phyloP scores from a whole-genome alignment of 2,888 invertebrate genomes.

The Cryptocephalus primarius region DNA sequence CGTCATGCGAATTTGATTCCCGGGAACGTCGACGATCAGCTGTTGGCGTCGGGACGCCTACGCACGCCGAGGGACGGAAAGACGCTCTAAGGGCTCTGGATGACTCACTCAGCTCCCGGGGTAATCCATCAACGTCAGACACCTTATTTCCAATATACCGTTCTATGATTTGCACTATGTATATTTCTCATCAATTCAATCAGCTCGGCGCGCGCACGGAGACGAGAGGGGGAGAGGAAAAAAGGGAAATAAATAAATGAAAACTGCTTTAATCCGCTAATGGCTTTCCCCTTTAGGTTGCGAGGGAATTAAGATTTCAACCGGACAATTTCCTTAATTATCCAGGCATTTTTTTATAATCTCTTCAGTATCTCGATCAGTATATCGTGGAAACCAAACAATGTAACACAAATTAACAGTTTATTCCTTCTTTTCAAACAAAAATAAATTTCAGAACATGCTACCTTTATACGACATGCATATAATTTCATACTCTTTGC shows the following conservation, averaged over 20 bases:
- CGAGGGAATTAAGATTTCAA: too few species aligned
- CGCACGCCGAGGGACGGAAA: background rate
- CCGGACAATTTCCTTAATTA: too few species aligned
- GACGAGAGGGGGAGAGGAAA: background rate
- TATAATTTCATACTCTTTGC: too few species aligned
- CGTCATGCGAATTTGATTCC: background rate
- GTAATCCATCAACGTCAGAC: constrained; percentile 37
- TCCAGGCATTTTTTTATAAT: too few species aligned
- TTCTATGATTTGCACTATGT: constrained; percentile 38
- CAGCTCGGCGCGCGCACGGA: constrained; percentile 7
- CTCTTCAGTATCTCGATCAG: too few species aligned
- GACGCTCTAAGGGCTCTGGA: constrained; percentile 17
- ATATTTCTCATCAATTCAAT: constrained; percentile 33
- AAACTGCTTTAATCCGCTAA: constrained; percentile 8
- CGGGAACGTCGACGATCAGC: background rate
- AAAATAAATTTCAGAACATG: too few species aligned
- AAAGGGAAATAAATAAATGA: background rate
- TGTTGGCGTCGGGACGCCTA: background rate
- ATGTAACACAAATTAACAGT: too few species aligned
- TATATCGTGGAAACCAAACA: too few species aligned
- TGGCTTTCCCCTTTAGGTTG: background rate
- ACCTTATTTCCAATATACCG: constrained; percentile 38
- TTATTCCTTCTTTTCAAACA: too few species aligned
- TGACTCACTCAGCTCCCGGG: constrained; percentile 32
- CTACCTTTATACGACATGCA: too few species aligned